phyloP scores from a whole-genome alignment of 2,113 vertebrate species.

The Calypte anna region DNA sequence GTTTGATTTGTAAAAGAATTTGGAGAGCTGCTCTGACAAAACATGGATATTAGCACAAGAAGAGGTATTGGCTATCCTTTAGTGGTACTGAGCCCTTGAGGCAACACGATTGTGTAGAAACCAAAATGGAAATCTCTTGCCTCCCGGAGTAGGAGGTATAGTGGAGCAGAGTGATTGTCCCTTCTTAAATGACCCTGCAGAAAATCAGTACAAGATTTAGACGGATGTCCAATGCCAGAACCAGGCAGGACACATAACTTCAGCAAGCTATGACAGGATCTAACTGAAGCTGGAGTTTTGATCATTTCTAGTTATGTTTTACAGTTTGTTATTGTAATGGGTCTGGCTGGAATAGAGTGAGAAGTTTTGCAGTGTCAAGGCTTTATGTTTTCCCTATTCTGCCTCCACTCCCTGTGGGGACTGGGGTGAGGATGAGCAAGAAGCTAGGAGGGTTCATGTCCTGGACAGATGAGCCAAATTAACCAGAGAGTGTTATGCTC shows the following conservation, averaged over 20 bases:
- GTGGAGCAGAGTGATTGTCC: fast-evolving
- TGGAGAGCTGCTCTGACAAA: background rate
- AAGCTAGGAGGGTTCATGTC: background rate
- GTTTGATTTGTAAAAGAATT: conserved; percentile 4
- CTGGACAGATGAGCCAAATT: background rate
- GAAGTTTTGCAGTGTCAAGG: background rate
- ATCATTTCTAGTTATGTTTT: background rate
- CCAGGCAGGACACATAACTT: background rate
- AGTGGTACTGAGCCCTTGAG: background rate
- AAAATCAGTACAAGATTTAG: background rate
- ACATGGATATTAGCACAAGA: background rate
- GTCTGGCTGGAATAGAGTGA: background rate
- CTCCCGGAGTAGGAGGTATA: background rate
- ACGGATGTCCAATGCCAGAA: background rate
- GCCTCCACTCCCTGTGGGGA: fast-evolving
- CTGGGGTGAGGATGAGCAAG: background rate
- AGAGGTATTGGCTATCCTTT: background rate
- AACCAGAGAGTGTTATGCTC: background rate
- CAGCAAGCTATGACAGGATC: background rate
- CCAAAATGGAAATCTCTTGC: background rate
- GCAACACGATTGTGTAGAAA: background rate
- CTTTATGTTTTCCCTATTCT: background rate
- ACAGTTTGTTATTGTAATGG: background rate
- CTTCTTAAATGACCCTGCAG: background rate
- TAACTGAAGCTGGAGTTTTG: background rate